These are phyloP conservation scores for Campaea margaritaria DNA, from an alignment of 2,888 invertebrate genomes.

Conservation along the genomic window DNA sequence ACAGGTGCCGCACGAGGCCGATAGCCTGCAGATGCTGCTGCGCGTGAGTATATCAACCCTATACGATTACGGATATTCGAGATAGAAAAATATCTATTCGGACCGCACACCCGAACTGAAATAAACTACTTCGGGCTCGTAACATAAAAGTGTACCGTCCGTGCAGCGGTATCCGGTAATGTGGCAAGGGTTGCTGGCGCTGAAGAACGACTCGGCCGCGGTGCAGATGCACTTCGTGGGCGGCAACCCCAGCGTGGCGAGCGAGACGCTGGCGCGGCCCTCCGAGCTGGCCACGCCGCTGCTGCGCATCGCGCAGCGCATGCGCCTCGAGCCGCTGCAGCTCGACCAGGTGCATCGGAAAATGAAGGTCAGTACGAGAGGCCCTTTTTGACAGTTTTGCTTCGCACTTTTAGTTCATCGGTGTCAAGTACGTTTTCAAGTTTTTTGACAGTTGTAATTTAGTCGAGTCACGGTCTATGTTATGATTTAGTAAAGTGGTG, in stretches of 20 bases:
- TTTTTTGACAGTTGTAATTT: too few species aligned
- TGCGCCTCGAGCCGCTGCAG: constrained; percentile 98
- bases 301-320: constrained; percentile 97
- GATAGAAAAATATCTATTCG: too few species aligned
- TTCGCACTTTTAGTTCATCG: too few species aligned
- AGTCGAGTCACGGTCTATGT: too few species aligned
- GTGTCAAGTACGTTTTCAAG: too few species aligned
- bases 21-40: constrained; percentile 91
- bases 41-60: constrained; percentile 77
- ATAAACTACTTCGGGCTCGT: too few species aligned
- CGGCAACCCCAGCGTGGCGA: constrained; percentile 95
- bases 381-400: too few species aligned
- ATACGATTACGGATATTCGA: too few species aligned
- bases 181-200: constrained; percentile 98
- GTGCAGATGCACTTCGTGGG: constrained; percentile 99
- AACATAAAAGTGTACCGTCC: neutral
- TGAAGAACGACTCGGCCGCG: constrained; percentile 98
- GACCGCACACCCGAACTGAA: too few species aligned
- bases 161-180: constrained; percentile 96
- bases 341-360: constrained; percentile 98
- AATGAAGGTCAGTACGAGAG: constrained; percentile 90
- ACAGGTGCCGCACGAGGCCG: constrained; percentile 93
- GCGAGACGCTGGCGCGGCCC: constrained; percentile 93
- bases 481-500: too few species aligned
- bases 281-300: constrained; percentile 94